Base-by-base conservation (phyloP, 2,797 vertebrate genomes). In the Diglossa cyanea region DNA sequence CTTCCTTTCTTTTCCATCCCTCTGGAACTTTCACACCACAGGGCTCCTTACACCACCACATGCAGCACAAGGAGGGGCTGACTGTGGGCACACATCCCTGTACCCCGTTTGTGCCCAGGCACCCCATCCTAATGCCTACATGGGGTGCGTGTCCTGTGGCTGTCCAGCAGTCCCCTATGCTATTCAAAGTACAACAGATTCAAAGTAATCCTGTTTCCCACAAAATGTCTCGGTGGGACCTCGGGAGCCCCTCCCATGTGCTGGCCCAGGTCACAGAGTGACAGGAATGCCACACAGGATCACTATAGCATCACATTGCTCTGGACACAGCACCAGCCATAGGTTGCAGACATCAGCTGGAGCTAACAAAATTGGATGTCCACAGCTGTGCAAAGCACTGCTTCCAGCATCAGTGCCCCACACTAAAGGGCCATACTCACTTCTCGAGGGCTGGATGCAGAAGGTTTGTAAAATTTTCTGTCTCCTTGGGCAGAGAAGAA, bases 61-160 rank as follows among this genome's bases (percentile, higher is more conserved):
- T 9, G 26, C 80, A 66, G 71, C 35, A 23, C 25, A 12, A 7
- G 1, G 62, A 65, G 17, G 47, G 31, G 65, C 60, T n/a, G 39
- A 51, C 53, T 48, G 44, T 11, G 44, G 0, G 0, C 4, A n/a
- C 23, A 3, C 33, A 68, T 21, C 54, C 14, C 3, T 54, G 0
- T 13, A 2, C 25, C 28, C 16, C 0, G 0, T 17, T 17, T 45
- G 57, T 19, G 42, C 24, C 8, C 61, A 12, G 35, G 15, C 31
- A 48, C 15, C 37, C 39, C 6, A 0, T 17, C 20, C 2, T 2
- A 63, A 68, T 6, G 7, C 25, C 67, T n/a, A 4, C 1, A 0
- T 1, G 4, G 30, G 25, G 25, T 44, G 33, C 1, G 0, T 3
- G 3, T 24, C 48, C 61, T 0, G 0, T 28, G 13, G 11, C 65